A percentile compares a stretch with the other conserved stretches of the same genome.
These are phyloP conservation scores for Spodoptera exigua DNA, from an alignment of 2,888 invertebrate genomes.

Conservation along the genomic window DNA sequence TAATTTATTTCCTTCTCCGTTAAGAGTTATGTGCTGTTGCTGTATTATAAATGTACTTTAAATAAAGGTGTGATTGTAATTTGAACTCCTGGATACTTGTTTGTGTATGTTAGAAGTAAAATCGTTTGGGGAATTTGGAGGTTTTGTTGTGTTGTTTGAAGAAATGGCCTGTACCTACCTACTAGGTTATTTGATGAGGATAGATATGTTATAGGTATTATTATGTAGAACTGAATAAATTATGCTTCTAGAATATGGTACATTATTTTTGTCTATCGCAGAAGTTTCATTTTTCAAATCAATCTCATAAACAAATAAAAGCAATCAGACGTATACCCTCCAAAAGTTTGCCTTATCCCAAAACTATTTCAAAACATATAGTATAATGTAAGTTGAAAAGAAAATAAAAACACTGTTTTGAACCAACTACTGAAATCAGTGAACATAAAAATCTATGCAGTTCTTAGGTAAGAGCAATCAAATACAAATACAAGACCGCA, in stretches of 20 bases:
- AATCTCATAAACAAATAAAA: too few species aligned
- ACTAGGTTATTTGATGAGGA: too few species aligned
- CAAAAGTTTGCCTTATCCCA: too few species aligned
- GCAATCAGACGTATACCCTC: too few species aligned
- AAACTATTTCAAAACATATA: too few species aligned
- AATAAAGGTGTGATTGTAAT: conserved; percentile 65
- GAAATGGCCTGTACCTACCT: too few species aligned
- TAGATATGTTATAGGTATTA: too few species aligned
- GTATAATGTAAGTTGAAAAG: too few species aligned
- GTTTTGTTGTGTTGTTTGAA: conserved; percentile 4
- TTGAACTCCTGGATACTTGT: conserved; percentile 57
- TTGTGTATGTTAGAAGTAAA: conserved; percentile 34
- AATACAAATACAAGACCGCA: conserved; percentile 70
- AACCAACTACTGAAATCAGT: conserved; percentile 42
- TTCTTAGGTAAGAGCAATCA: conserved; percentile 63
- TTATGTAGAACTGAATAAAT: too few species aligned
- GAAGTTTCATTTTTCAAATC: too few species aligned
- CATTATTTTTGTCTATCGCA: too few species aligned
- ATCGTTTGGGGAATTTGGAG: conserved; percentile 9
- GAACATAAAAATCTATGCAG: conserved; percentile 51
- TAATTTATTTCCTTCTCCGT: conserved; percentile 85
- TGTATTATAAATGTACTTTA: conserved; percentile 65
- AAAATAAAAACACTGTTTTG: conserved; percentile 11
- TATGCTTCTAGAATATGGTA: too few species aligned
- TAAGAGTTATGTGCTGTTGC: conserved; percentile 72